Conservation (phyloP, 2,797 vertebrate species). For the Fringilla coelebs region DNA sequence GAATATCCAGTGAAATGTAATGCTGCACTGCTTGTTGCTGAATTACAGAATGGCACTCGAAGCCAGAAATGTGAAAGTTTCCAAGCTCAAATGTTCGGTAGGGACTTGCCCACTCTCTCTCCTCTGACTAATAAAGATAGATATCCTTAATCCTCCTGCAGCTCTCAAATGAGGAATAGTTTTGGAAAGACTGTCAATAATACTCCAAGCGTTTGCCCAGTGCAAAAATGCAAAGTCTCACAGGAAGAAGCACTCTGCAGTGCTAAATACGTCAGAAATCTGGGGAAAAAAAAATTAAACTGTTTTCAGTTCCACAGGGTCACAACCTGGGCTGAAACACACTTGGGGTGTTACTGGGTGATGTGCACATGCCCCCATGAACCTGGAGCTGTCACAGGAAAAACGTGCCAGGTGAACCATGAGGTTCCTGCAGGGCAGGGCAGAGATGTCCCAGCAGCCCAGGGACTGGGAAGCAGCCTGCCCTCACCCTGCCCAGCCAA, state of each 20-base stretch:
- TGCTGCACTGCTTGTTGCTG: not conserved
- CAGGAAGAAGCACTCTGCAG: not conserved
- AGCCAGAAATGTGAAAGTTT: not conserved
- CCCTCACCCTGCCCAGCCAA: not conserved
- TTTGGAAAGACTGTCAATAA: not conserved
- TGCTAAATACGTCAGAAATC: not conserved
- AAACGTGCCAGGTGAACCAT: rapidly evolving
- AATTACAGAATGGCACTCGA: not conserved
- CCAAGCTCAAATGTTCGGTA: not conserved
- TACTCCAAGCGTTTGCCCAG: not conserved
- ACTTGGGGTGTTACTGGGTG: not conserved
- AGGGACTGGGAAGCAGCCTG: not conserved
- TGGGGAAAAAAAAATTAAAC: not conserved
- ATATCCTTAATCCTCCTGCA: not conserved
- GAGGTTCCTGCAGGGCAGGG: rapidly evolving
- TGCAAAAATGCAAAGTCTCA: not conserved
- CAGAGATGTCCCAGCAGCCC: not conserved
- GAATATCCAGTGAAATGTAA: not conserved
- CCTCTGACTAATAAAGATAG: not conserved
- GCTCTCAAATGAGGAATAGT: not conserved
- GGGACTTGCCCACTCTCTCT: not conserved
- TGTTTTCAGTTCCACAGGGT: not conserved
- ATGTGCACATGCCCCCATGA: rapidly evolving
- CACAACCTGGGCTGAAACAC: not conserved
- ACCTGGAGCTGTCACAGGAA: rapidly evolving